Evolutionary conservation across 2,113 vertebrate species (phyloP), one percentile per base, ranked within the genome.

Genomic region (Sclerurus mexicanus): DNA sequence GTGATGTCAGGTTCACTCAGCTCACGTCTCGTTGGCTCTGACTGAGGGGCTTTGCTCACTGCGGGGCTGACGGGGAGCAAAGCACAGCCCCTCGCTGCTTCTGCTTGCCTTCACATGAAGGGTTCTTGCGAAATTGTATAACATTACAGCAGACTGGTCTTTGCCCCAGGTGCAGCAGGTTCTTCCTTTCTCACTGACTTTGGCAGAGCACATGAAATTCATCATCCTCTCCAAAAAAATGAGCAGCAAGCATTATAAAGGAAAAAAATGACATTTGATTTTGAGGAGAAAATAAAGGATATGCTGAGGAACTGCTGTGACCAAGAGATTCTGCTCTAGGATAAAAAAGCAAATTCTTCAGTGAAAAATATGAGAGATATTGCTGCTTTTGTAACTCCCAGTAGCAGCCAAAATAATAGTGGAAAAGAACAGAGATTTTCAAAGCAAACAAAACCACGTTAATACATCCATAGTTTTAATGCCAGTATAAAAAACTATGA

Each of bases 1-100:
- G 47, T 9, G 63, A 44, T 83, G 96, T 89, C 97, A 83, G 85
- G 46, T 85, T 87, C 3, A 2, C 73, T 97, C 64, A 96, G 89
- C 80, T 22, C 78, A 96, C 0, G 22, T 52, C 77, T 56, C 0
- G 7, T 92, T 4, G 0, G 67, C 78, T 79, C 63, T 5, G 8
- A 42, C 66, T 33, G 60, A 90, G 55, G 55, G 86, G 84, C 74
- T 91, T 35, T 14, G 0, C 69, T 80, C 14, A 14, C 76, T 39
- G 85, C 60, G 0, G 2, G 64, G 55, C 46, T 47, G 75, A 52
- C 5, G 27, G 44, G 64, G 64, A 86, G 35, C 46, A 44, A 67
- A 84, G 2, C 64, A 27, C 69, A 71, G 75, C 72, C 74, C 37
- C 56, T 68, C 10, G 0, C 75, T 46, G 55, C 60, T 24, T 22